These are phyloP conservation scores for Cephus pygmeus DNA, from an alignment of 2,888 invertebrate genomes.

Conservation along the genomic window DNA sequence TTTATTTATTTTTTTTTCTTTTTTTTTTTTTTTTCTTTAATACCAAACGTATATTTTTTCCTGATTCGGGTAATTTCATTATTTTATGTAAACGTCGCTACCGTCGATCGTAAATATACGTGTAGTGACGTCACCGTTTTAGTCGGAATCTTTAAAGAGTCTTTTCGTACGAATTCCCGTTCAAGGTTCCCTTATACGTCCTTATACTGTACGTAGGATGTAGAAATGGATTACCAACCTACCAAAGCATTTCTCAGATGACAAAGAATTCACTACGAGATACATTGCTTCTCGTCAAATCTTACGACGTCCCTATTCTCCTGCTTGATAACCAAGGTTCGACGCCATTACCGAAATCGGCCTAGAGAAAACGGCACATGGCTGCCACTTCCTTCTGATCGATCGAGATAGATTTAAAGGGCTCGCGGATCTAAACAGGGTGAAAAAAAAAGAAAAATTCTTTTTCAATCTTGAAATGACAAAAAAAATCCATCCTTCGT, in stretches of 20 bases:
- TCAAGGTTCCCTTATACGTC: too few species aligned
- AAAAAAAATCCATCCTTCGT: too few species aligned
- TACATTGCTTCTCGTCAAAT: neutral
- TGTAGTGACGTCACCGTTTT: neutral
- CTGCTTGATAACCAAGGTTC: constrained; percentile 2
- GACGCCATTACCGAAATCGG: constrained; percentile 2
- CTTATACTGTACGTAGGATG: neutral
- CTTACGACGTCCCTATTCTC: constrained; percentile 2
- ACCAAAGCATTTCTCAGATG: neutral
- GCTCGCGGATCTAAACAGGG: neutral
- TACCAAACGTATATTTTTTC: too few species aligned
- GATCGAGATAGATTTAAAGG: neutral
- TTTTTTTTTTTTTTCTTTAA: neutral
- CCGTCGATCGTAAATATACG: too few species aligned
- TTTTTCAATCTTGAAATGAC: too few species aligned
- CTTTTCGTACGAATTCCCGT: neutral
- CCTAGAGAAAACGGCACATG: neutral
- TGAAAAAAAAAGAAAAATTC: neutral
- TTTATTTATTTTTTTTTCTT: neutral
- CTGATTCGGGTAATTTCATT: too few species aligned
- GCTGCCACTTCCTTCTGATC: neutral
- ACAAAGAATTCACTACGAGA: neutral
- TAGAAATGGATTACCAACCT: neutral
- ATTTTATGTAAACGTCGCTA: too few species aligned
- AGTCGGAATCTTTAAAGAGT: too few species aligned